These are phyloP conservation scores for Zapornia atra DNA, from an alignment of 2,113 vertebrate species.

Conservation along the genomic window DNA sequence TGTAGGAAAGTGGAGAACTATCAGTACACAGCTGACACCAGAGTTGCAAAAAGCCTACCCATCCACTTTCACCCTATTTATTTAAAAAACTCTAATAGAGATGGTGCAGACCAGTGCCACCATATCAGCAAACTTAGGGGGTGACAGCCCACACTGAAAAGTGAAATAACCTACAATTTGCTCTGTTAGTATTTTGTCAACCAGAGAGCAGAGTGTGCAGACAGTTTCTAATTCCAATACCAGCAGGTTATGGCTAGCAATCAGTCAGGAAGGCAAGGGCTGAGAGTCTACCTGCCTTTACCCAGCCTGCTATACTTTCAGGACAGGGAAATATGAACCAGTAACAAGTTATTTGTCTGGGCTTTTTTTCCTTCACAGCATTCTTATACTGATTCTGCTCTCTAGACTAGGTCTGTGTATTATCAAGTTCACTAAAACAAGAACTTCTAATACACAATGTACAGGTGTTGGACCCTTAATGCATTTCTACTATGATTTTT, in stretches of 20 bases:
- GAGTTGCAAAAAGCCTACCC: conserved; percentile 1
- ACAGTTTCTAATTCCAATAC: conserved; percentile 57
- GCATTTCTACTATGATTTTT: not conserved
- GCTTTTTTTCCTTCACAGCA: not conserved
- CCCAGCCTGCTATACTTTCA: not conserved
- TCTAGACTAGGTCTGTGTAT: not conserved
- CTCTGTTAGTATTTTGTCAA: conserved; percentile 60
- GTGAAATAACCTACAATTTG: conserved; percentile 59
- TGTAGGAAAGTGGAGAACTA: conserved; percentile 22
- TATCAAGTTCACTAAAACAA: not conserved
- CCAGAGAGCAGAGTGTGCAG: conserved; percentile 15
- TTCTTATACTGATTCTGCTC: not conserved
- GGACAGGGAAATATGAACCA: not conserved
- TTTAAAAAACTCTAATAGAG: conserved; percentile 15
- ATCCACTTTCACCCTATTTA: conserved; percentile 15
- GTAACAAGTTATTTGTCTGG: not conserved
- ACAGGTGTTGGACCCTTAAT: not conserved
- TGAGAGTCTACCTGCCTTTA: not conserved
- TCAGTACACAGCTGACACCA: not conserved
- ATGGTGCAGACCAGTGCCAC: not conserved
- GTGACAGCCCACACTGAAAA: conserved; percentile 10
- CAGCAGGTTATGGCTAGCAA: conserved; percentile 57
- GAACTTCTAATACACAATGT: not conserved
- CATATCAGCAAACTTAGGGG: conserved; percentile 22
- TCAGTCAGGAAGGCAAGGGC: not conserved